Evolutionary conservation across 2,888 invertebrate species (phyloP).

Genomic region (Leptopilina syphax): DNA sequence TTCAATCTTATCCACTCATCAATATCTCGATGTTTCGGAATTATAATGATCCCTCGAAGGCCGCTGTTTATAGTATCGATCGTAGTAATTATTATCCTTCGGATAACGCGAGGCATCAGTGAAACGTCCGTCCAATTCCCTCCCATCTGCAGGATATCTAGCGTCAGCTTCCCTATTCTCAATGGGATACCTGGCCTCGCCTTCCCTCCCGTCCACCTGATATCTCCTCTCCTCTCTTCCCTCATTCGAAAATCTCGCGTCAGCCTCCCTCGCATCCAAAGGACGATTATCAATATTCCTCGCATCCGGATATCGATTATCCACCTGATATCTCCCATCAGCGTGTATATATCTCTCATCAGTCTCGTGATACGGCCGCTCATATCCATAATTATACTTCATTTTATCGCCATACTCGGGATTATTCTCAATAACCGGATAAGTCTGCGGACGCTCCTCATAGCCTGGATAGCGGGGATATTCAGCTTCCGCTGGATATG

Average conservation of each 20-base stretch:
- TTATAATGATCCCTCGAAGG: constrained; percentile 73
- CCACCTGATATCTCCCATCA: constrained; percentile 47
- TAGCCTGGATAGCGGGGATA: constrained; percentile 47
- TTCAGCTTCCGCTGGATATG: constrained; percentile 44
- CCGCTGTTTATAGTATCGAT: constrained; percentile 74
- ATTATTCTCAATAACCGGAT: constrained; percentile 45
- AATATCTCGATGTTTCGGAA: constrained; percentile 73
- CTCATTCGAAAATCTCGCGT: constrained; percentile 60
- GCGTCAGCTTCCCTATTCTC: constrained; percentile 65
- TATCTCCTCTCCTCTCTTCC: constrained; percentile 63
- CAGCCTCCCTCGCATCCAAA: constrained; percentile 62
- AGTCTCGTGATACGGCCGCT: constrained; percentile 63
- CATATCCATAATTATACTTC: constrained; percentile 67
- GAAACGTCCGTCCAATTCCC: constrained; percentile 64
- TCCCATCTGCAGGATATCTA: constrained; percentile 61
- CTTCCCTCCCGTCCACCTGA: constrained; percentile 58
- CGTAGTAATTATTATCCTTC: constrained; percentile 75
- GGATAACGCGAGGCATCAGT: constrained; percentile 61
- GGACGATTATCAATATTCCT: constrained; percentile 49
- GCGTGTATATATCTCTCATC: constrained; percentile 53
- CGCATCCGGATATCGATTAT: constrained; percentile 55
- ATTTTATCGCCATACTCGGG: constrained; percentile 65
- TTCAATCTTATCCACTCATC: constrained; percentile 52
- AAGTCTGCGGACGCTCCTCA: constrained; percentile 51
- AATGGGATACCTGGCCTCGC: constrained; percentile 59